These are phyloP conservation scores for Tetramorium parvispinum DNA, from an alignment of 1,140 invertebrate genomes.

Conservation along the genomic window DNA sequence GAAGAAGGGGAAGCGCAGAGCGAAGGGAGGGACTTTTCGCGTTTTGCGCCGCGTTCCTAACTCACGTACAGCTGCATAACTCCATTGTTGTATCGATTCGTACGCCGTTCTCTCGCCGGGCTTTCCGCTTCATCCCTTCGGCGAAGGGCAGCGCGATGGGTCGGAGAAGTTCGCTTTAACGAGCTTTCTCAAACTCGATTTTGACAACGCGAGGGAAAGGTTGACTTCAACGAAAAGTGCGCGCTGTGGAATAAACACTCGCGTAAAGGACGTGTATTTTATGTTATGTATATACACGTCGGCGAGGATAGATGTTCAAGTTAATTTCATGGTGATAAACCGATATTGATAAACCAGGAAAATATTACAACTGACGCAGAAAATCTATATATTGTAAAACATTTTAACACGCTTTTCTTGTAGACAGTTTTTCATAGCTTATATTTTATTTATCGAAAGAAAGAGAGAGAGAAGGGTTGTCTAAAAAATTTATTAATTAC, in stretches of 20 bases:
- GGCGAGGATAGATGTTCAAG: background rate
- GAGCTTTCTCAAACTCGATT: slow-evolving; percentile 76
- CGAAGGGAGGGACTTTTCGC: slow-evolving; percentile 64
- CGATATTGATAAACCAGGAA: slow-evolving; percentile 4
- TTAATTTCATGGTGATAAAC: slow-evolving; percentile 15
- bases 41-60: slow-evolving; percentile 63
- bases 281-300: background rate
- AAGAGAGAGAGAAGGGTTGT: background rate
- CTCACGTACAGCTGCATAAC: slow-evolving; percentile 72
- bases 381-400: background rate
- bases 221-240: slow-evolving; percentile 50
- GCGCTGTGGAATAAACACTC: slow-evolving; percentile 53
- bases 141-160: slow-evolving; percentile 21
- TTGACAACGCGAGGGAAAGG: slow-evolving; percentile 53
- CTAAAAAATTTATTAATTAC: background rate
- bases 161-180: slow-evolving; percentile 70
- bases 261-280: slow-evolving; percentile 12
- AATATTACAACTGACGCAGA: background rate
- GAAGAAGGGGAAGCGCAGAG: background rate
- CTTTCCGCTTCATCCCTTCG: slow-evolving; percentile 66
- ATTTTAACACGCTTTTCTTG: background rate
- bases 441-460: background rate
- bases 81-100: slow-evolving; percentile 76
- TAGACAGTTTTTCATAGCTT: background rate
- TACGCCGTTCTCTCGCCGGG: slow-evolving; percentile 46